These are phyloP conservation scores for Pycnomerus fuliginosus DNA, from an alignment of 2,888 invertebrate species.

Conservation along the genomic window DNA sequence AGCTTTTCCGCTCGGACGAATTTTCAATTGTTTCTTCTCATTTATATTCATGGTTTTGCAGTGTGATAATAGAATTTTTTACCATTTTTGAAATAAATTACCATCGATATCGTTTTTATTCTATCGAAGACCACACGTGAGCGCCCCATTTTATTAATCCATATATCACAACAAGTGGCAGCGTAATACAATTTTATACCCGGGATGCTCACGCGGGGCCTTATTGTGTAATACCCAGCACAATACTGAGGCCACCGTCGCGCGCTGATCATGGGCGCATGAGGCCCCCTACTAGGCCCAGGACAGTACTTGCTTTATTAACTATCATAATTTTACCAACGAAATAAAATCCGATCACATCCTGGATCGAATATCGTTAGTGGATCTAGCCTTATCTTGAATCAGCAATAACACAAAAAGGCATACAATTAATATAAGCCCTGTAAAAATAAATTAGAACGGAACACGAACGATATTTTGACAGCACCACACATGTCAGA, in stretches of 20 bases:
- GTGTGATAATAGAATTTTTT: too few relatives aligned
- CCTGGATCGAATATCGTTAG: conserved; percentile 10
- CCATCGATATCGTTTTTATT: too few relatives aligned
- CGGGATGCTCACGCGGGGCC: conserved; percentile 8
- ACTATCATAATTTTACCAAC: conserved; percentile 6
- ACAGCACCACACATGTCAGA: conserved; percentile 20
- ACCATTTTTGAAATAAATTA: too few relatives aligned
- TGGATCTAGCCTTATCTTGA: conserved; percentile 10
- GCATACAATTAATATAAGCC: conserved; percentile 19
- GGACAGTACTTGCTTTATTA: conserved; percentile 18
- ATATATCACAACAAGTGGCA: conserved; percentile 18
- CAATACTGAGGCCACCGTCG: conserved; percentile 10
- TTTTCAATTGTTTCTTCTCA: conserved; percentile 34
- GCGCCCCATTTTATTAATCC: conserved; percentile 16
- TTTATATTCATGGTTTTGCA: too few relatives aligned
- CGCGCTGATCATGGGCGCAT: conserved; percentile 7
- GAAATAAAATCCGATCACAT: conserved; percentile 10
- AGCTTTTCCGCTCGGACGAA: conserved; percentile 36
- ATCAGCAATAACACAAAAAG: conserved; percentile 20
- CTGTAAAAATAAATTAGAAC: conserved; percentile 19
- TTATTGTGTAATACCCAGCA: conserved; percentile 13
- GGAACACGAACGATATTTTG: conserved; percentile 11
- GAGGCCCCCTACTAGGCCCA: conserved; percentile 13
- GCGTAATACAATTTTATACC: conserved; percentile 11
- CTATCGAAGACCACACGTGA: conserved; percentile 14